Conservation (phyloP, 53 echinoderm and acorn worm genomes). For the Paracentrotus lividus region DNA sequence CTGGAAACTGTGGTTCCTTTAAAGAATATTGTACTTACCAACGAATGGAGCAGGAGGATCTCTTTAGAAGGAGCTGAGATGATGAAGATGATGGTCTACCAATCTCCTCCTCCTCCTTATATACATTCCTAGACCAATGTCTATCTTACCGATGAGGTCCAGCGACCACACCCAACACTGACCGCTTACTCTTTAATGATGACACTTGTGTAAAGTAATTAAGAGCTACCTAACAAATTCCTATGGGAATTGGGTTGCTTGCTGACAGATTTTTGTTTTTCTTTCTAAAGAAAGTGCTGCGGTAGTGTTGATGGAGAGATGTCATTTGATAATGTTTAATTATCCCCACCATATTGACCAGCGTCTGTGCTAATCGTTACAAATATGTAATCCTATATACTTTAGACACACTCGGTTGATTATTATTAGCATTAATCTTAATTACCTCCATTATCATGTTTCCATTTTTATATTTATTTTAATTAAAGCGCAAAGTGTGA, state of each 20-base stretch:
- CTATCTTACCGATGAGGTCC: not conserved
- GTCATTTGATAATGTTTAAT: not conserved
- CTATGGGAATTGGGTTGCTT: not conserved
- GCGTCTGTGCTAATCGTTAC: not conserved
- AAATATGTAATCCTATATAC: constrained; percentile 2
- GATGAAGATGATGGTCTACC: not conserved
- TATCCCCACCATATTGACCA: not conserved
- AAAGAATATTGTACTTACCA: not conserved
- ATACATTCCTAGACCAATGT: not conserved
- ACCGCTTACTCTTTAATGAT: not conserved
- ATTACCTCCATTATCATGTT: too few relatives aligned
- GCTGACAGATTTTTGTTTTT: not conserved
- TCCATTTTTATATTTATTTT: too few relatives aligned
- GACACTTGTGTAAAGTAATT: not conserved
- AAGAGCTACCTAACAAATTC: not conserved
- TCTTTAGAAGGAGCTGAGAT: not conserved
- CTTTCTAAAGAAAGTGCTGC: constrained; percentile 1
- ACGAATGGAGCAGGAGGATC: not conserved
- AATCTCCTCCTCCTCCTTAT: not conserved
- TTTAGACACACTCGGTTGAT: not conserved
- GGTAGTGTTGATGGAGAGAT: not conserved
- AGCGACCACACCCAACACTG: not conserved
- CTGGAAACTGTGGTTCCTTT: not conserved
- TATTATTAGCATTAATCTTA: too few relatives aligned
- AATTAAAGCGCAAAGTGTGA: too few relatives aligned